These are phyloP conservation scores for Hemiscyllium ocellatum DNA, from an alignment of 2,113 vertebrate species.

Conservation along the genomic window DNA sequence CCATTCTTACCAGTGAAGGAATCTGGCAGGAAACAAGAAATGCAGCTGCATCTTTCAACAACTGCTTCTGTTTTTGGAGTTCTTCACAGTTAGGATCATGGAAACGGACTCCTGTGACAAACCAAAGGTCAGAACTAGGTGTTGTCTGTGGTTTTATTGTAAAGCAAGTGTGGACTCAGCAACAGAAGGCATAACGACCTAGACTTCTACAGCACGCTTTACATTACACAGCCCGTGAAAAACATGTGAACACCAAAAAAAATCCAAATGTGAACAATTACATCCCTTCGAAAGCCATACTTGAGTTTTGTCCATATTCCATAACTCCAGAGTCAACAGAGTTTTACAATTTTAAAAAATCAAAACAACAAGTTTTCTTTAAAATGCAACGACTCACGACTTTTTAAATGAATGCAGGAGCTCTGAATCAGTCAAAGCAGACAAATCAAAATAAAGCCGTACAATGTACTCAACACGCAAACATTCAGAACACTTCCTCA, in stretches of 20 bases:
- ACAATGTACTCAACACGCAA: background rate
- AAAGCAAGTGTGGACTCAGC: background rate
- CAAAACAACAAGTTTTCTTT: background rate
- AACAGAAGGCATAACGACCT: background rate
- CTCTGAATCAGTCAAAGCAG: background rate
- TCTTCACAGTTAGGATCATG: conserved; percentile 77
- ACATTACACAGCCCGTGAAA: background rate
- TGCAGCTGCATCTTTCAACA: conserved; percentile 84
- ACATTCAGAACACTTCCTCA: background rate
- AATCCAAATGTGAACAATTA: background rate
- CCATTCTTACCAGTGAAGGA: conserved; percentile 78
- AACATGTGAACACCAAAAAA: background rate
- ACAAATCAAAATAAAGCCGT: background rate
- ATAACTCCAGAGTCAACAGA: background rate
- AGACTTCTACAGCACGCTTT: background rate
- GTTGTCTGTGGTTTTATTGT: too few species aligned
- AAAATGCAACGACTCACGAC: background rate
- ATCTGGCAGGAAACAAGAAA: conserved; percentile 92
- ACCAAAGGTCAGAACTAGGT: background rate
- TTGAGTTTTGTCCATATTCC: background rate
- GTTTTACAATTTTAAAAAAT: background rate
- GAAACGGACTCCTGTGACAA: conserved; percentile 76
- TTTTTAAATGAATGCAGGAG: background rate
- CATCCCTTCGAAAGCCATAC: background rate
- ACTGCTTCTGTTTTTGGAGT: conserved; percentile 87